Evolutionary conservation across 2,113 vertebrate genomes (phyloP).

Genomic region (Ceyx cyanopectus): DNA sequence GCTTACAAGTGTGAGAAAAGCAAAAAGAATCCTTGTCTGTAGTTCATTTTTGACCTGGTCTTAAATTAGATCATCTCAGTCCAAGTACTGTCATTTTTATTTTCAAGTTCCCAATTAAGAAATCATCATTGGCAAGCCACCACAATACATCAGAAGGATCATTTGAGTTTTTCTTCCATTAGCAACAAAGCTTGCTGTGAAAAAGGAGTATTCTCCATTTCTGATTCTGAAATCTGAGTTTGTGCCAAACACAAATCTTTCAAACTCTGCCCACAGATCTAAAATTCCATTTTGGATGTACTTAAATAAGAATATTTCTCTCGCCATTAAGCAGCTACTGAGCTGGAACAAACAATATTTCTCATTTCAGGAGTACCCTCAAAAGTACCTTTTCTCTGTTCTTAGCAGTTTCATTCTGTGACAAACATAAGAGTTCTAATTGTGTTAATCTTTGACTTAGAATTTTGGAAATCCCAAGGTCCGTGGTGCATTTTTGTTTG

Average conservation of each 20-base stretch:
- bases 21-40: background rate
- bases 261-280: background rate
- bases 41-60: background rate
- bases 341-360: background rate
- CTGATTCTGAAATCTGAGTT: background rate
- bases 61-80: background rate
- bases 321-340: background rate
- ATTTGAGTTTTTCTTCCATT: slow-evolving; percentile 42
- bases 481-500: background rate
- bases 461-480: background rate
- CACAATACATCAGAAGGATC: background rate
- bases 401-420: slow-evolving; percentile 2
- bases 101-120: background rate
- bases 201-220: background rate
- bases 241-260: background rate
- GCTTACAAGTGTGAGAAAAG: background rate
- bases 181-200: background rate
- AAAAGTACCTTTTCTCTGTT: background rate
- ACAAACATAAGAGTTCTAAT: background rate
- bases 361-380: slow-evolving; percentile 11
- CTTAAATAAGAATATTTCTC: background rate
- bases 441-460: background rate
- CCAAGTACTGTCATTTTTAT: background rate
- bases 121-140: background rate
- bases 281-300: background rate